Base-by-base conservation (phyloP, 2,888 invertebrate genomes). In the Aspidiotus destructor region DNA sequence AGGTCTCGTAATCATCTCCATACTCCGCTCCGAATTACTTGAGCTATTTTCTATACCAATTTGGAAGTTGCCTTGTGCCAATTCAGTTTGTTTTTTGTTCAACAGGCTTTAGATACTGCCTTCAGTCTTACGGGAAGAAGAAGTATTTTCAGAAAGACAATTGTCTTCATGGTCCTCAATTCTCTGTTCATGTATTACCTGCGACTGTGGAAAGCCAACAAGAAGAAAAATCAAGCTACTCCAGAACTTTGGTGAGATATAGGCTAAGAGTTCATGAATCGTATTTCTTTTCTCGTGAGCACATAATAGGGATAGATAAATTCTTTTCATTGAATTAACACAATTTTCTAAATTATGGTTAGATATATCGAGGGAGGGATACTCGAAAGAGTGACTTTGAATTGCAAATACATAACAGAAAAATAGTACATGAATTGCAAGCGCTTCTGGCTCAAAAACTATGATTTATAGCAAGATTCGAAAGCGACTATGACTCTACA, bases 121-220 rank as follows among this genome's bases (percentile, higher is more conserved):
- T n/a, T 6, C 3, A n/a, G 11, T 48, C 10, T 48, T 48, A 13
- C 11, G 11, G 48, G 48, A 2, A n/a, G 48, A 48, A 48, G 11
- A 48, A 13, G 11, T 13, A 48, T 48, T 48, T 48, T 62, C 7
- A 69, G 60, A 44, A 65, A 28, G 8, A 71, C 69, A 1, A 1
- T 58, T 8, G 60, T 71, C 10, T 71, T 71, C 52, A 71, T 71
- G 71, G 2, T 68, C 13, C 52, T 57, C 16, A 71, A 71, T 44
- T 67, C 70, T 40, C 57, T 58, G 17, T 62, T 71, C 1, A 60
- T 71, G 68, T 71, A 71, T 44, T 53, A 60, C 0, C 17, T 54
- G 5, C 64, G 53, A 52, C n/a, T 41, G 15, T 70, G 64, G 64
- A 64, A 70, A n/a, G n/a, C 41, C 5, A 62, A 67, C 16, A 1